Conservation (phyloP, 2,888 invertebrate species). For the Anorthoa munda region DNA sequence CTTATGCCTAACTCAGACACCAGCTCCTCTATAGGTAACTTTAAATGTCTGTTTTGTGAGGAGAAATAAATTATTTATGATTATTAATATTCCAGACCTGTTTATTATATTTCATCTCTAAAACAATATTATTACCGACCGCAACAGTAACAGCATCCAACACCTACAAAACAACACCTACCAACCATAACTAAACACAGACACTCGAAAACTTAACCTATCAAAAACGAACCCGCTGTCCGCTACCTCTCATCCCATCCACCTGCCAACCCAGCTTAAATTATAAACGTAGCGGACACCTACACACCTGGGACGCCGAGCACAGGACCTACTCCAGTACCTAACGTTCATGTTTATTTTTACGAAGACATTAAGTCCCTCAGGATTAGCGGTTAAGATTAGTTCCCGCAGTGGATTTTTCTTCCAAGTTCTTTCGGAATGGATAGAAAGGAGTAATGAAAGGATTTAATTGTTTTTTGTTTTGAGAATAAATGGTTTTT, state of each 20-base stretch:
- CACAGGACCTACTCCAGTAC: conserved; percentile 73
- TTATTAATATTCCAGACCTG: too few relatives aligned
- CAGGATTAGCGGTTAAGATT: conserved; percentile 57
- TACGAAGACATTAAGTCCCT: conserved; percentile 65
- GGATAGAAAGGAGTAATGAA: conserved; percentile 5
- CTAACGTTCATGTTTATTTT: conserved; percentile 77
- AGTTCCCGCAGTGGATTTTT: conserved; percentile 41
- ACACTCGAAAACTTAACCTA: conserved; percentile 32
- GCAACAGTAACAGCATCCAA: neutral
- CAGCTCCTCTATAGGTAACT: too few relatives aligned
- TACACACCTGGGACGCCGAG: conserved; percentile 80
- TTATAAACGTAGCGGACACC: conserved; percentile 83
- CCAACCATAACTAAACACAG: neutral
- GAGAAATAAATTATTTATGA: too few relatives aligned
- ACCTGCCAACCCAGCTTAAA: conserved; percentile 75
- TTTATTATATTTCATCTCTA: too few relatives aligned
- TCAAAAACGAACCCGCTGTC: conserved; percentile 5
- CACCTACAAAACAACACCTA: neutral
- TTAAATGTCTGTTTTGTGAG: too few relatives aligned
- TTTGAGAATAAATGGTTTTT: neutral
- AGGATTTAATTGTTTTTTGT: conserved; percentile 14
- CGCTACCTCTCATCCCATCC: conserved; percentile 66
- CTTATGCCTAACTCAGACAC: too few relatives aligned
- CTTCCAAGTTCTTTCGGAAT: conserved; percentile 21
- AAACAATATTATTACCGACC: too few relatives aligned